Percentiles rank a stretch among this genome's conserved stretches.
phyloP scores from a whole-genome alignment of 2,888 invertebrate genomes.

The Corbicula japonica region DNA sequence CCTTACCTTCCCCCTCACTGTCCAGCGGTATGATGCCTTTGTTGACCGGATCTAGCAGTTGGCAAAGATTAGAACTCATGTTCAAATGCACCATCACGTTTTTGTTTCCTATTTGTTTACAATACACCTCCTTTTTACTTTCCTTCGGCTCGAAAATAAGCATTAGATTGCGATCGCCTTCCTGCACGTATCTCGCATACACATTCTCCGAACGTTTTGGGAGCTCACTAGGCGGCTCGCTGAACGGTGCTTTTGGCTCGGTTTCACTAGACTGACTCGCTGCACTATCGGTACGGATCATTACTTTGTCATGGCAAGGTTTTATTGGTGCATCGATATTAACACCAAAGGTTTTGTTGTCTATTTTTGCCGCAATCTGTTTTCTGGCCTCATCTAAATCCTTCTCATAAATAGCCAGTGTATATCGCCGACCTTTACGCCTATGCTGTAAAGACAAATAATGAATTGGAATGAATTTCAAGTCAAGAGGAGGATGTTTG shows the following conservation, averaged over 20 bases:
- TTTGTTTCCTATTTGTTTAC: slow-evolving; percentile 30
- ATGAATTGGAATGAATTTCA: too few relatives aligned
- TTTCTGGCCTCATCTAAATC: slow-evolving; percentile 8
- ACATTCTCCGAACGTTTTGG: slow-evolving; percentile 3
- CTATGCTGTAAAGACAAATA: too few relatives aligned
- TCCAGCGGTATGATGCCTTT: slow-evolving; percentile 28
- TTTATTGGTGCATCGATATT: background rate
- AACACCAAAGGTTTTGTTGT: background rate
- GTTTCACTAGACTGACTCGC: background rate
- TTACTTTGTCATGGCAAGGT: background rate
- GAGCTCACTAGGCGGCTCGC: background rate
- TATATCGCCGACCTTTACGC: background rate
- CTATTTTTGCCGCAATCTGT: background rate
- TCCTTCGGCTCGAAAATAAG: slow-evolving; percentile 27
- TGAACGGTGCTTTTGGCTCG: background rate
- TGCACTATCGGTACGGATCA: too few relatives aligned
- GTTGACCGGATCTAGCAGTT: slow-evolving; percentile 22
- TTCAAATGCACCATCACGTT: slow-evolving; percentile 28
- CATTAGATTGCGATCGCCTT: slow-evolving; percentile 25
- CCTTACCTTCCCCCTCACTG: slow-evolving; percentile 41
- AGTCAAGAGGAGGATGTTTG: too few relatives aligned
- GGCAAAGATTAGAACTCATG: slow-evolving; percentile 29
- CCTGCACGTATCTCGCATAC: slow-evolving; percentile 22
- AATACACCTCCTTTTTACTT: slow-evolving; percentile 9
- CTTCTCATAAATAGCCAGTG: slow-evolving; percentile 4